phyloP scores from a whole-genome alignment of 2,797 vertebrate species.

The Sebastes oblongus region DNA sequence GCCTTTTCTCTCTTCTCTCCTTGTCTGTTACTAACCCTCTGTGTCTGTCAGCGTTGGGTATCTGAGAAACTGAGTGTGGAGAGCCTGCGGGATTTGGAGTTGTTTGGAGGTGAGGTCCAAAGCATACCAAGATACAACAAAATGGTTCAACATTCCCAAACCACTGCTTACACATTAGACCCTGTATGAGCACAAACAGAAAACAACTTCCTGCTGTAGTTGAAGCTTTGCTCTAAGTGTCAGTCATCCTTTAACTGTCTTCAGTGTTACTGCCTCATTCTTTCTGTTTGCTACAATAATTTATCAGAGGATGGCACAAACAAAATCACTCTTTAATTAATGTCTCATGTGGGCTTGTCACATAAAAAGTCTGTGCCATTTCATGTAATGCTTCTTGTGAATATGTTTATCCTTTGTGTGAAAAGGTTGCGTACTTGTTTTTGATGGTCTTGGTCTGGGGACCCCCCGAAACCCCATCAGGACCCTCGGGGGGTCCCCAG shows the following conservation, averaged over 20 bases:
- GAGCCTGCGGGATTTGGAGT: conserved; percentile 96
- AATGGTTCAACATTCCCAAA: conserved; percentile 15
- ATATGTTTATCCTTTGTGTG: neutral
- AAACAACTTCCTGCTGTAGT: neutral
- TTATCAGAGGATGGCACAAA: neutral
- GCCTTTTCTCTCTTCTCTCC: conserved; percentile 44
- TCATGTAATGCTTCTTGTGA: conserved; percentile 11
- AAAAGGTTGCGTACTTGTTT: neutral
- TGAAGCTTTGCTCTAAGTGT: conserved; percentile 20
- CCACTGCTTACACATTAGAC: conserved; percentile 8
- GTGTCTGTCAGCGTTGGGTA: conserved; percentile 93
- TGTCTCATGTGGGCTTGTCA: neutral
- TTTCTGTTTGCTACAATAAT: conserved; percentile 3
- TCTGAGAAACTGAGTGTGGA: conserved; percentile 99
- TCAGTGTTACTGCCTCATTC: neutral
- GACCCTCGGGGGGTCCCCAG: too few relatives aligned
- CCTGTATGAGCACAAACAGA: neutral
- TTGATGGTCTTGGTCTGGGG: neutral
- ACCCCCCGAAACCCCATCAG: too few relatives aligned
- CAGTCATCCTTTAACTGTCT: conserved; percentile 10
- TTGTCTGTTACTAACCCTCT: conserved; percentile 46
- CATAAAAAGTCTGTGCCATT: neutral
- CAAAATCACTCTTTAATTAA: neutral
- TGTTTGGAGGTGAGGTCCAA: conserved; percentile 93
- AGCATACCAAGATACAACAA: neutral